These are phyloP conservation scores for Drepana arcuata DNA, from an alignment of 1,140 invertebrate genomes.

Conservation along the genomic window DNA sequence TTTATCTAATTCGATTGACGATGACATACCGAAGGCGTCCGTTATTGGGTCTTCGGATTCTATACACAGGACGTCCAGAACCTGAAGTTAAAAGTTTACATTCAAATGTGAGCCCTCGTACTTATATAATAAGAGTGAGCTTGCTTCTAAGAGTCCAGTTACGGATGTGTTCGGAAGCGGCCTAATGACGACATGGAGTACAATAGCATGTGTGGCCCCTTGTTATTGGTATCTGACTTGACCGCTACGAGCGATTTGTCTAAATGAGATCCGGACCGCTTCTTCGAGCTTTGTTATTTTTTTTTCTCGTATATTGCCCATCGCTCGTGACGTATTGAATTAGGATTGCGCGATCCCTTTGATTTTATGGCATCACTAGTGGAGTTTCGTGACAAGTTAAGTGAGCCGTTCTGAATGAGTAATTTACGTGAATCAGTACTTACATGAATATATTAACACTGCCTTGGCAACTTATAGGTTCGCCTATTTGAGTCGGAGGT, in stretches of 20 bases:
- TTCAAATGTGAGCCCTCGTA: neutral
- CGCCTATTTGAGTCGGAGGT: too few species aligned
- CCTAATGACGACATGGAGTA: constrained; percentile 59
- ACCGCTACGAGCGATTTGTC: constrained; percentile 69
- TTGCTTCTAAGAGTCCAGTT: constrained; percentile 12
- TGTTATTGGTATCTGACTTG: constrained; percentile 69
- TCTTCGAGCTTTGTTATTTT: constrained; percentile 55
- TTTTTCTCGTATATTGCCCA: constrained; percentile 30
- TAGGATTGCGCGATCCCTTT: constrained; percentile 10
- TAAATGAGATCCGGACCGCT: constrained; percentile 66
- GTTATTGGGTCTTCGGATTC: constrained; percentile 33
- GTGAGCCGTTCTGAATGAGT: too few species aligned
- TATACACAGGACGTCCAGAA: constrained; percentile 12
- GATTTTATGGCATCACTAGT: constrained; percentile 6
- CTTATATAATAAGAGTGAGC: too few species aligned
- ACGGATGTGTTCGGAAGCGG: constrained; percentile 39
- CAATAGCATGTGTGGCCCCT: constrained; percentile 61
- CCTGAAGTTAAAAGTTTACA: constrained; percentile 2
- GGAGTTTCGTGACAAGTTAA: too few species aligned
- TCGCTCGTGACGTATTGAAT: constrained; percentile 27
- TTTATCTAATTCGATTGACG: constrained; percentile 31
- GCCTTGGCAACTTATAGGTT: too few species aligned
- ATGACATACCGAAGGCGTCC: constrained; percentile 23
- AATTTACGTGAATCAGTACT: too few species aligned
- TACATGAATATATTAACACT: too few species aligned